Evolutionary conservation across 1,140 invertebrate genomes (phyloP), one percentile per base, ranked within the genome.

Genomic region (Armadillidium nasatum): DNA sequence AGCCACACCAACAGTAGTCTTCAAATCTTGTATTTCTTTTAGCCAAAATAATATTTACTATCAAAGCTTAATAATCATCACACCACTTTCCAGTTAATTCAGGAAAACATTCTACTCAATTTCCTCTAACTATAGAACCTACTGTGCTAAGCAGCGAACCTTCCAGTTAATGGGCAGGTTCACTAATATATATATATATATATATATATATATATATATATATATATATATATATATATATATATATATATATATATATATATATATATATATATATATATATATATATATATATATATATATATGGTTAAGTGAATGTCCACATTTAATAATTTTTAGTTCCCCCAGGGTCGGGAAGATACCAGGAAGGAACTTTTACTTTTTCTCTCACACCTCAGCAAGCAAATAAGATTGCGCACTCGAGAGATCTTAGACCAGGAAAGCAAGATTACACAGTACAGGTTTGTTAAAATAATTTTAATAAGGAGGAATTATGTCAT

Each of bases 341-440:
- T n/a, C 79, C 79, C 0, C 79, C 78, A 50, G 77, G 77, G 7
- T 80, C 79, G 19, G 79, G 79, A 4, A 73, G 79, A 76, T 89
- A 92, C 82, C 94, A 97, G 83, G 94, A 97, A 83, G 89, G 89
- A 54, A 89, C 88, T 72, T 96, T 94, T 84, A 89, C 91, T 73
- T 98, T 98, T 86, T 94, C 94, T 85, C 86, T 98, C 22, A 96
- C 94, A 10, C 94, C 94, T 19, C 91, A 94, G 83, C 95, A 97
- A 85, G 94, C 95, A 44, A 85, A 87, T 80, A 85, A 83, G 72
- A 82, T 82, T 44, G 82, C 82, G n/a, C 79, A 79, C 46, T 80
- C 79, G 2, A 76, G 79, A 45, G 79, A 80, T 73, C 69, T 80
- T 15, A 70, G 79, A 19, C 79, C 79, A 10, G 87, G 87, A 66